Conservation (phyloP, 2,888 invertebrate species). For the Galeopsomyia nigrocyanea region DNA sequence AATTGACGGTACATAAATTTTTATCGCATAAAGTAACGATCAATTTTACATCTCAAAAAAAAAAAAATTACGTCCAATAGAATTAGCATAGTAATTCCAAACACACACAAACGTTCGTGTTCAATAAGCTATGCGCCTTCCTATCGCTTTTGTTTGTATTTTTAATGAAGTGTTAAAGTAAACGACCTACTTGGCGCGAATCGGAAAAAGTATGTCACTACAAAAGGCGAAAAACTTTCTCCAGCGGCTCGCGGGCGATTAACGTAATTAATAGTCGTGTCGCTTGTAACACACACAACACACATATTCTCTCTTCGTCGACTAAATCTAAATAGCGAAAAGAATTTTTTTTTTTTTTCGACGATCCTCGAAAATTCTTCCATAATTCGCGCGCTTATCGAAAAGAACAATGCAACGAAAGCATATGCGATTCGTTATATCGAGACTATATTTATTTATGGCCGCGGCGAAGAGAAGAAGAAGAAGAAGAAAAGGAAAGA, state of each 20-base stretch:
- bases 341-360: too few relatives aligned
- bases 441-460: constrained; percentile 9
- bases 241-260: background rate
- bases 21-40: too few relatives aligned
- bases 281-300: background rate
- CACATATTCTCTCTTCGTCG: background rate
- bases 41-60: too few relatives aligned
- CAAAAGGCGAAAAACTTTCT: constrained; percentile 16
- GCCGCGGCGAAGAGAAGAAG: constrained; percentile 6
- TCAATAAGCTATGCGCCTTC: too few relatives aligned
- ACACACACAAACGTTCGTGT: too few relatives aligned
- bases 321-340: too few relatives aligned
- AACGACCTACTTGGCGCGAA: constrained; percentile 13
- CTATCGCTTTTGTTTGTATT: background rate
- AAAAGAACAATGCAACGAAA: too few relatives aligned
- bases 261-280: constrained; percentile 11
- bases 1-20: too few relatives aligned
- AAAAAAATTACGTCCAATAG: too few relatives aligned
- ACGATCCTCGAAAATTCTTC: too few relatives aligned
- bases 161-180: constrained; percentile 4
- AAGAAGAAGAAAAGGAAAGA: constrained; percentile 6
- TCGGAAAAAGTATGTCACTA: constrained; percentile 17
- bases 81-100: too few relatives aligned
- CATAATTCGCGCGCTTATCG: too few relatives aligned
- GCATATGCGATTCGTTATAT: constrained; percentile 26